phyloP scores from a whole-genome alignment of 2,888 invertebrate species.

The Drosophila stalkeri region DNA sequence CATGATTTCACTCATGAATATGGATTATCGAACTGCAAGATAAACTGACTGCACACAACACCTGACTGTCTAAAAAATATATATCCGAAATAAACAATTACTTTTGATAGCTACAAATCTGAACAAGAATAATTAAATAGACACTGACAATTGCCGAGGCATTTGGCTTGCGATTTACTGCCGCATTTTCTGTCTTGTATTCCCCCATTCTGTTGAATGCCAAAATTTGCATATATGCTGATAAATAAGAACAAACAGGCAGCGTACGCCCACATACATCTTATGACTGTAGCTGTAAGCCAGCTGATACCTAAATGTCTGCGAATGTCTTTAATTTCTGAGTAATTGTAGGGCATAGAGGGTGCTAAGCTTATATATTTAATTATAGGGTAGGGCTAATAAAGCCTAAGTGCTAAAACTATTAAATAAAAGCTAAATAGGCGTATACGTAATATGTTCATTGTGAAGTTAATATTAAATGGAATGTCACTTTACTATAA shows the following conservation, averaged over 20 bases:
- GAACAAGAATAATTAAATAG: constrained; percentile 57
- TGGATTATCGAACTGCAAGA: constrained; percentile 30
- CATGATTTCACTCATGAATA: constrained; percentile 69
- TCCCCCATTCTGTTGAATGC: constrained; percentile 32
- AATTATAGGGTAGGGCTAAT: constrained; percentile 9
- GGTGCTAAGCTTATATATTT: constrained; percentile 22
- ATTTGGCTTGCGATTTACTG: constrained; percentile 54
- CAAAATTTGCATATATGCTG: constrained; percentile 48
- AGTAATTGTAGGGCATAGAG: constrained; percentile 11
- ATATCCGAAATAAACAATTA: constrained; percentile 15
- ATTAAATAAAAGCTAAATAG: not conserved
- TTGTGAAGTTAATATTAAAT: too few species aligned
- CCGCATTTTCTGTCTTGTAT: constrained; percentile 41
- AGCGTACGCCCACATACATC: constrained; percentile 26
- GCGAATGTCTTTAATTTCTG: not conserved
- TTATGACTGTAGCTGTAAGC: constrained; percentile 2
- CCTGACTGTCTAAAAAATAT: constrained; percentile 18
- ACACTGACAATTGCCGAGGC: constrained; percentile 38
- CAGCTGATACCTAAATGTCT: not conserved
- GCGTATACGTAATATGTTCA: not conserved
- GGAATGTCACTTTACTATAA: not conserved
- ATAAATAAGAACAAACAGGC: constrained; percentile 22
- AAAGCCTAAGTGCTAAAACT: constrained; percentile 3
- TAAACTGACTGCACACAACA: constrained; percentile 35
- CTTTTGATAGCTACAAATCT: constrained; percentile 16